These are phyloP conservation scores for Oncorhynchus clarkii DNA, from an alignment of 2,113 vertebrate species.

Conservation along the genomic window DNA sequence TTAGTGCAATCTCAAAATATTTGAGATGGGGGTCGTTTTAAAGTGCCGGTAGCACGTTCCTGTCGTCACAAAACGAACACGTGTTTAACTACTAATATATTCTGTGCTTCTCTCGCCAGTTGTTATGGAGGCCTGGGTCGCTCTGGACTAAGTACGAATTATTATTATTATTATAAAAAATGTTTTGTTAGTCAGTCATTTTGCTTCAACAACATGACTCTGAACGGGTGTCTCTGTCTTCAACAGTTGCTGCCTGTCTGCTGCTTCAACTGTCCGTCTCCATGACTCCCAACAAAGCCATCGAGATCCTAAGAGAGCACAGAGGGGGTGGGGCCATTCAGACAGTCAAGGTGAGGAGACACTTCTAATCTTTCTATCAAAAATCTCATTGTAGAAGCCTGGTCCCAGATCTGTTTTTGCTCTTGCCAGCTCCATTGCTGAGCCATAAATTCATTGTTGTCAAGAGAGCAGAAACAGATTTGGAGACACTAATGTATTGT, in stretches of 20 bases:
- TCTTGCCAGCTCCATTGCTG: no score
- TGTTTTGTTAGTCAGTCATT: background rate
- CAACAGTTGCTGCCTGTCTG: constrained; percentile 85
- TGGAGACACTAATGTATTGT: no score
- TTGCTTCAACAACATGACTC: background rate
- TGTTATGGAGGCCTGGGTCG: constrained; percentile 86
- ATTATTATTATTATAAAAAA: background rate
- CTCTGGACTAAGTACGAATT: constrained; percentile 81
- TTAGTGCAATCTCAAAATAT: no score
- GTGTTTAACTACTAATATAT: background rate
- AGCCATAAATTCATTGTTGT: no score
- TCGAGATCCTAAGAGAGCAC: constrained; percentile 78
- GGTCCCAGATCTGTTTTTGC: no score
- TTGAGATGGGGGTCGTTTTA: no score
- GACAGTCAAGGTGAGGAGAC: constrained; percentile 82
- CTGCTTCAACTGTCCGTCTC: constrained; percentile 80
- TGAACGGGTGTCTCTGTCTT: background rate
- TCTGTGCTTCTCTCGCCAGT: constrained; percentile 64
- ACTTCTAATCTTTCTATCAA: background rate
- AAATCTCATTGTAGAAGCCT: background rate
- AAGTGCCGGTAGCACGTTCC: no score
- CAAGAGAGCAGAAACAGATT: no score
- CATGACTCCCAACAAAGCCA: constrained; percentile 78
- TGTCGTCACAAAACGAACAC: no score
- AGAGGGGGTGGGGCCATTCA: constrained; percentile 85